Evolutionary conservation across 2,113 vertebrate genomes (phyloP).

Genomic region (Amphilophus citrinellus): DNA sequence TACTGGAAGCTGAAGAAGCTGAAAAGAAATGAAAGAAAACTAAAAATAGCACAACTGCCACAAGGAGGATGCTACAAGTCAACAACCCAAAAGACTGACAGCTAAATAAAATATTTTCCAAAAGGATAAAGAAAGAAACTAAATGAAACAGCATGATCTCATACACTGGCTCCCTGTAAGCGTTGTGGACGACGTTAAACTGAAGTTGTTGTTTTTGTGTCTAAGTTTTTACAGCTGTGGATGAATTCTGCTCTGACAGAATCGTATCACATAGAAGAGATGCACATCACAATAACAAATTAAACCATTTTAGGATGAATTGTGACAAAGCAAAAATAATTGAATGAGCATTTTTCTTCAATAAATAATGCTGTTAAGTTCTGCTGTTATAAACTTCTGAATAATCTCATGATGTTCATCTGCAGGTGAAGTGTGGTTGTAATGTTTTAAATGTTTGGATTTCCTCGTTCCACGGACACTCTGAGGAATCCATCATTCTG

Average conservation of each 20-base stretch:
- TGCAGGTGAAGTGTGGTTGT: too few species aligned
- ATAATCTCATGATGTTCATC: not conserved
- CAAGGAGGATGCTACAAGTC: constrained; percentile 35
- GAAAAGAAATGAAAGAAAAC: constrained; percentile 42
- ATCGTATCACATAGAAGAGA: not conserved
- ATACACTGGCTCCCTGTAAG: too few species aligned
- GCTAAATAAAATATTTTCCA: not conserved
- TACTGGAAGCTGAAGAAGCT: not conserved
- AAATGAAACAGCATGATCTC: too few species aligned
- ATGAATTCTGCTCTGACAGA: not conserved
- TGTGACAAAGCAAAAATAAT: too few species aligned
- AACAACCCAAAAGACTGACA: constrained; percentile 10
- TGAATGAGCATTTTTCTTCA: too few species aligned
- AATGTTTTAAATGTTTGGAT: too few species aligned
- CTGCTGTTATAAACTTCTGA: not conserved
- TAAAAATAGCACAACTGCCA: constrained; percentile 50
- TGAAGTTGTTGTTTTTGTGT: too few species aligned
- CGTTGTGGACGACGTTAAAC: too few species aligned
- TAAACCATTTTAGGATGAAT: not conserved
- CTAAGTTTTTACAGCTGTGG: too few species aligned
- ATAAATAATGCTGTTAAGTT: not conserved
- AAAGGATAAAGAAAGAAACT: not conserved
- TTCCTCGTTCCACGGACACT: too few species aligned
- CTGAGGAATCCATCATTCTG: too few species aligned
- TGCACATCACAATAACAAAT: not conserved